A percentile compares a stretch with the other conserved stretches of the same genome.
Conservation (phyloP, 2,113 vertebrate genomes). For the Marmota monax region DNA sequence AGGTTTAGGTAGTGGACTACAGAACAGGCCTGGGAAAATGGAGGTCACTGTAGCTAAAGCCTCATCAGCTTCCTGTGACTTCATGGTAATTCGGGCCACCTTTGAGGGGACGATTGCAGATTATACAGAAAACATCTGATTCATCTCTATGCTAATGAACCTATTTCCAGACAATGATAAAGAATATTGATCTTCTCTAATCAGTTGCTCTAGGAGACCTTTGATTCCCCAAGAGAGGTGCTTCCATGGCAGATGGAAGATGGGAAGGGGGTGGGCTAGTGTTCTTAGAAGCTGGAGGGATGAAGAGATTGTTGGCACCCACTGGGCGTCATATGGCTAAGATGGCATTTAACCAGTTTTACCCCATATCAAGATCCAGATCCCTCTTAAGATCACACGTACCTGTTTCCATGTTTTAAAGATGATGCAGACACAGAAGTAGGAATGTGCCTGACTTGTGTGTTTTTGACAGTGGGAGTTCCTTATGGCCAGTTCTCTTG, state of each 20-base stretch:
- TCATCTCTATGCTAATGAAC: not conserved
- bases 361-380: no score
- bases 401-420: not conserved
- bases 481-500: not conserved
- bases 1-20: not conserved
- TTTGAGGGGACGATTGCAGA: not conserved
- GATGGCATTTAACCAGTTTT: not conserved
- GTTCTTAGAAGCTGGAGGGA: not conserved
- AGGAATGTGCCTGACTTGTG: not conserved
- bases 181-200: not conserved
- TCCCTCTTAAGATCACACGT: not conserved
- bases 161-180: conserved; percentile 14
- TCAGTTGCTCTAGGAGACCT: not conserved
- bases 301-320: not conserved
- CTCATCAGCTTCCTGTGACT: not conserved
- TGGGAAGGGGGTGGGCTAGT: not conserved
- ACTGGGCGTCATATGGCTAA: not conserved
- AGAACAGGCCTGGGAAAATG: not conserved
- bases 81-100: not conserved
- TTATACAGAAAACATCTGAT: not conserved
- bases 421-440: not conserved
- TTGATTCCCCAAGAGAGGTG: not conserved
- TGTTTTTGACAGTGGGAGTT: not conserved
- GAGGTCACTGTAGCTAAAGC: fast-evolving
- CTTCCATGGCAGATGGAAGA: not conserved